These are phyloP conservation scores for Hemaris fuciformis DNA, from an alignment of 2,888 invertebrate species.

Conservation along the genomic window DNA sequence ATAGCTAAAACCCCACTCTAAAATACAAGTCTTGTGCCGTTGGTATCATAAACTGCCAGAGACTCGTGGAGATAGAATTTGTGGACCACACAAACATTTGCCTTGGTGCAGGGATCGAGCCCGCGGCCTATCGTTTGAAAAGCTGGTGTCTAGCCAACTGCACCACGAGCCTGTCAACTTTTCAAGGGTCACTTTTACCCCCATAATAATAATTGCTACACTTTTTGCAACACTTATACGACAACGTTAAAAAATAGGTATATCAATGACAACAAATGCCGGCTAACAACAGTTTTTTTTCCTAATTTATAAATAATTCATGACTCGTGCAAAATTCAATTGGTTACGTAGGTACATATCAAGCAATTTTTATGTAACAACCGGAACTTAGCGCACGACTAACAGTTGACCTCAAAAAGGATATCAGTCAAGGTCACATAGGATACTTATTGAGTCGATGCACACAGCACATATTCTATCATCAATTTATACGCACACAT, in stretches of 20 bases:
- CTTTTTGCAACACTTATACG: no score
- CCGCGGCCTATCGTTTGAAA: no score
- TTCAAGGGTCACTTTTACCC: no score
- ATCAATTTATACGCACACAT: background rate
- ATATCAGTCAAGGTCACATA: slow-evolving; percentile 16
- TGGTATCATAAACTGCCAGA: no score
- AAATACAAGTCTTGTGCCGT: no score
- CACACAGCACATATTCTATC: background rate
- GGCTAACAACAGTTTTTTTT: background rate
- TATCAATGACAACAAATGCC: background rate
- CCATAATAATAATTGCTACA: no score
- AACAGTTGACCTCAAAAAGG: slow-evolving; percentile 16
- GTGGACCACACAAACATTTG: no score
- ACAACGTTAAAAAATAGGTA: background rate
- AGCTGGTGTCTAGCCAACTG: no score
- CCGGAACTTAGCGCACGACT: slow-evolving; percentile 3
- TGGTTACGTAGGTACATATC: background rate
- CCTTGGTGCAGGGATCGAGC: no score
- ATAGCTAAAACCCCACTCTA: no score
- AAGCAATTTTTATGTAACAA: slow-evolving; percentile 6
- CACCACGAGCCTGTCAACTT: no score
- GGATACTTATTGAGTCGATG: background rate
- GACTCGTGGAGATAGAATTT: no score
- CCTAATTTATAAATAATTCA: background rate
- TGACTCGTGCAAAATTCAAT: background rate